Percentiles rank a stretch among this genome's conserved stretches.
Conservation (phyloP, 2,113 vertebrate genomes). For the Lagopus leucura region DNA sequence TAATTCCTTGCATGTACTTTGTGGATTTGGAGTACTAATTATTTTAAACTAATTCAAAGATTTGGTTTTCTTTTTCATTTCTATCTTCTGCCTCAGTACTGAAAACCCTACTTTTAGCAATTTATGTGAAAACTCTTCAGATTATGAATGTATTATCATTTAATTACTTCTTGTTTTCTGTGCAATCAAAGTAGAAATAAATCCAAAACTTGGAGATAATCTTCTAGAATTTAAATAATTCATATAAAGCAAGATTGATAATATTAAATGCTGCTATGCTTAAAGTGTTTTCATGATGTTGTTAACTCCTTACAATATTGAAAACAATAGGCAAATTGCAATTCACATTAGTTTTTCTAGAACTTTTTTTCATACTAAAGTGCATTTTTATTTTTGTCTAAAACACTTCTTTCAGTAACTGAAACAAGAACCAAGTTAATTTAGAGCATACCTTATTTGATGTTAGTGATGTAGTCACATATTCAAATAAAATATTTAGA, state of each 20-base stretch:
- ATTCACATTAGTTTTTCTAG: background rate
- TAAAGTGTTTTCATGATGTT: background rate
- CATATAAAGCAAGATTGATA: background rate
- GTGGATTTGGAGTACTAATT: background rate
- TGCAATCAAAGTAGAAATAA: background rate
- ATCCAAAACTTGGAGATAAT: background rate
- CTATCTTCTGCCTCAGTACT: background rate
- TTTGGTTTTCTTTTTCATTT: background rate
- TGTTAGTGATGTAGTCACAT: background rate
- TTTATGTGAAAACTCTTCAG: background rate
- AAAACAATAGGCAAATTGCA: background rate
- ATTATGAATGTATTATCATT: background rate
- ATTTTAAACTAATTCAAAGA: background rate
- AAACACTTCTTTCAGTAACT: background rate
- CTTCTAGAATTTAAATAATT: background rate
- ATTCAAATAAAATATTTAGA: background rate
- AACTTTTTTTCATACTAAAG: background rate
- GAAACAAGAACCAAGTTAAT: background rate
- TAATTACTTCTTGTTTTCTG: background rate
- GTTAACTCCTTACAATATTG: background rate
- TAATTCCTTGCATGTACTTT: background rate
- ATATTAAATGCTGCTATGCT: background rate
- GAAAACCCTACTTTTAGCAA: background rate
- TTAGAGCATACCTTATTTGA: background rate
- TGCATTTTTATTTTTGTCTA: background rate